Percentiles rank a stretch among this genome's conserved stretches.
phyloP scores from a whole-genome alignment of 2,113 vertebrate genomes.

The Panurus biarmicus region DNA sequence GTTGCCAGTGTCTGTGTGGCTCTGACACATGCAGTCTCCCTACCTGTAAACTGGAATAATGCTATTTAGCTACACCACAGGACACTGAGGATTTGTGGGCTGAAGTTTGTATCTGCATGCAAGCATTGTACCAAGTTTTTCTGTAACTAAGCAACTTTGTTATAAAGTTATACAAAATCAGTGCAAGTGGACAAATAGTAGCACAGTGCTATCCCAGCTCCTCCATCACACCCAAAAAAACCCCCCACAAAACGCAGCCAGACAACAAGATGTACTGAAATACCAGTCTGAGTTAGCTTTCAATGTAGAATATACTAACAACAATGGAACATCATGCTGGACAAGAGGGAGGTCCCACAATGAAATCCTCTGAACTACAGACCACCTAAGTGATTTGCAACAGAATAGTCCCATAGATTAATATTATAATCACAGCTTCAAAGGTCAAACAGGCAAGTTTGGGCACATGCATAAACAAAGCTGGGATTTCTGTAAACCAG shows the following conservation, averaged over 20 bases:
- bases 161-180: neutral
- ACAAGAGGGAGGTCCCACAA: constrained; percentile 44
- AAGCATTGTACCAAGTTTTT: neutral
- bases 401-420: constrained; percentile 50
- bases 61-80: neutral
- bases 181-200: neutral
- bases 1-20: neutral
- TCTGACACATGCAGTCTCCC: neutral
- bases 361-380: constrained; percentile 38
- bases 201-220: neutral
- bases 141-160: constrained; percentile 10
- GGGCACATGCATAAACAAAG: constrained; percentile 60
- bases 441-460: constrained; percentile 56
- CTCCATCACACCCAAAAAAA: neutral
- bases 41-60: neutral
- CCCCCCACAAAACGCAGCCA: neutral
- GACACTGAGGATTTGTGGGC: neutral
- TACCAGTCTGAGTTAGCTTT: neutral
- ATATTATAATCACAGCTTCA: constrained; percentile 60
- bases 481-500: constrained; percentile 35
- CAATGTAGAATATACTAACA: constrained; percentile 2
- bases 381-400: constrained; percentile 62
- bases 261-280: neutral
- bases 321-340: neutral
- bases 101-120: neutral